Base-by-base conservation (phyloP, 2,888 invertebrate genomes). In the Argyra leucocephala region DNA sequence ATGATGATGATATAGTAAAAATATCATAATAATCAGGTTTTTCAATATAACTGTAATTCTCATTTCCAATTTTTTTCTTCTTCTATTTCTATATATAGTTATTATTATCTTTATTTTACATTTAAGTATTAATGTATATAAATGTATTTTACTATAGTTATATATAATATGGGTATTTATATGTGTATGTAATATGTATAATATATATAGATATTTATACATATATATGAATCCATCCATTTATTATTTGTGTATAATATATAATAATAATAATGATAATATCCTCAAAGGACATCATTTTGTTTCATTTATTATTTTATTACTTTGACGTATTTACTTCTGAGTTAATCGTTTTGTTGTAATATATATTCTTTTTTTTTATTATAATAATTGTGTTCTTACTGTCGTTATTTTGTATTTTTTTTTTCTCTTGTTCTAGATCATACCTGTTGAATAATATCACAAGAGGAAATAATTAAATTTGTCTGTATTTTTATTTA, bases 241-340 rank as follows among this genome's bases (percentile, higher is more conserved):
- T n/a, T n/a, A n/a, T n/a, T 48, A 48, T 2, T 48, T 48, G 18
- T 18, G 18, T 31, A 10, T 2, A 48, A 12, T n/a, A 12, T 15
- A 15, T 48, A 18, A 3, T 18, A 3, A 48, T 3, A 48, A 48
- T 18, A 5, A 48, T 48, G 18, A 48, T 48, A 48, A 18, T 48
- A 48, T 48, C 48, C 48, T 48, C 48, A 48, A 48, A 48, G 48
- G 48, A 48, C 48, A 48, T 48, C 48, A 18, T 48, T 48, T 48
- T 48, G 48, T 48, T 48, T 48, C n/a, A 48, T 48, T 48, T 48
- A 48, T 48, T 48, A 48, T 48, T 48, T 48, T 48, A 48, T 48
- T 48, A 48, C 48, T 48, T 48, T 48, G 48, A 48, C 48, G 48
- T 48, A 48, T 48, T 48, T 48, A 48, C 15, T 48, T 18, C 48